Percentiles rank a stretch among this genome's conserved stretches.
Evolutionary conservation across 2,888 invertebrate species (phyloP).

Genomic region (Morinoia aosen): DNA sequence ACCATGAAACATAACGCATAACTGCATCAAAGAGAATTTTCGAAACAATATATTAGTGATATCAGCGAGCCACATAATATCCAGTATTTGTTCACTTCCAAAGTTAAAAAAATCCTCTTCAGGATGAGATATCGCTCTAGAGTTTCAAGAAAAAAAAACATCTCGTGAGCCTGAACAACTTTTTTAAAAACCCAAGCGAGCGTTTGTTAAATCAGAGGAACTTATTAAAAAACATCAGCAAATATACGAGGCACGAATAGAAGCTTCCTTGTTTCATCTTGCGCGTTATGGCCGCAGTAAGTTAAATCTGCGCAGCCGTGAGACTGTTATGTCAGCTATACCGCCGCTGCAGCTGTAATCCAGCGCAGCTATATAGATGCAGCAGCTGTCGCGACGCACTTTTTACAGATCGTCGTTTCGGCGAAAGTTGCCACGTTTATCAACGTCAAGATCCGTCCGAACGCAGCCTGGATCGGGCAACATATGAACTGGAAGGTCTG

Average conservation of each 20-base stretch:
- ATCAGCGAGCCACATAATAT: no score
- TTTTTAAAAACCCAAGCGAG: not conserved
- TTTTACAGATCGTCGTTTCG: not conserved
- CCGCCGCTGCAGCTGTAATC: not conserved
- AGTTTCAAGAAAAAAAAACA: not conserved
- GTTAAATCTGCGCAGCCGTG: not conserved
- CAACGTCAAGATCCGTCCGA: not conserved
- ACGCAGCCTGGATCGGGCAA: no score
- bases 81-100: no score
- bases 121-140: not conserved
- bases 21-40: no score
- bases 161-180: not conserved
- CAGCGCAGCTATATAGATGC: not conserved
- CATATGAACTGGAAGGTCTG: no score
- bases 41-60: no score
- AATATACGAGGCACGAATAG: not conserved
- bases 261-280: not conserved
- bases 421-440: not conserved
- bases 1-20: no score
- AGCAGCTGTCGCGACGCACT: not conserved
- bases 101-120: not conserved
- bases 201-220: not conserved
- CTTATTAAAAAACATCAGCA: not conserved
- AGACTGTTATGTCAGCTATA: not conserved
- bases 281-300: not conserved